phyloP scores from a whole-genome alignment of 1,140 invertebrate species.

The Gonatopus flavifemur region DNA sequence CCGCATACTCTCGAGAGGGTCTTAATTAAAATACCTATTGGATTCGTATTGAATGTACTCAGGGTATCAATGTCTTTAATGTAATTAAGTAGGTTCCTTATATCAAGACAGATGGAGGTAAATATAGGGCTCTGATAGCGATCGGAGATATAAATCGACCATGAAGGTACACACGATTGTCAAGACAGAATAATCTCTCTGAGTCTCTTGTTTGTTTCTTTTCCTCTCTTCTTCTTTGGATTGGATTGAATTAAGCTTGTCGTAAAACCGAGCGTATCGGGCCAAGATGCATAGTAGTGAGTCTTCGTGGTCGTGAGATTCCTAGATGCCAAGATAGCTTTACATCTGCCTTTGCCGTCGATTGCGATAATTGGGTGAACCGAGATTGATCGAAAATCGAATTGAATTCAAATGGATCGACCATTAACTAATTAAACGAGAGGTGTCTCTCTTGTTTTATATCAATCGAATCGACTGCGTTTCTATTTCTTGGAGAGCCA shows the following conservation, averaged over 20 bases:
- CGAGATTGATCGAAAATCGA: constrained; percentile 29
- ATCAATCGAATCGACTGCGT: not conserved
- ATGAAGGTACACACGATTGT: no score
- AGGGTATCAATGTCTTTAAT: no score
- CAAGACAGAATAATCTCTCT: no score
- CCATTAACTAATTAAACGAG: constrained; percentile 30
- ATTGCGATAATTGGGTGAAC: constrained; percentile 35
- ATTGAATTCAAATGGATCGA: constrained; percentile 22
- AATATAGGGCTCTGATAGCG: constrained; percentile 21
- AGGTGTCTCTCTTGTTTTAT: not conserved
- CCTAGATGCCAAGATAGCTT: constrained; percentile 30
- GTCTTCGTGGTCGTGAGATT: constrained; percentile 12
- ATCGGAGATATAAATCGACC: constrained; percentile 29
- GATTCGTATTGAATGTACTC: no score
- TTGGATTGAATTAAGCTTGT: constrained; percentile 20
- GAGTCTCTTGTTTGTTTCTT: not conserved
- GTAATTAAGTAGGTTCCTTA: constrained; percentile 18
- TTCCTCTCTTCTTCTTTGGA: not conserved
- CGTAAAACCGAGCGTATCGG: no score
- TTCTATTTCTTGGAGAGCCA: constrained; percentile 1
- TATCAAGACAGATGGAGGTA: constrained; percentile 6
- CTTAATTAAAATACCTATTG: no score
- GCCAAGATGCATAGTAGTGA: no score
- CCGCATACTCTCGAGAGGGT: no score
- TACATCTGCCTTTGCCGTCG: constrained; percentile 29